A percentile compares a stretch with the other conserved stretches of the same genome.
These are phyloP conservation scores for Apoda limacodes DNA, from an alignment of 2,888 invertebrate species.

Conservation along the genomic window DNA sequence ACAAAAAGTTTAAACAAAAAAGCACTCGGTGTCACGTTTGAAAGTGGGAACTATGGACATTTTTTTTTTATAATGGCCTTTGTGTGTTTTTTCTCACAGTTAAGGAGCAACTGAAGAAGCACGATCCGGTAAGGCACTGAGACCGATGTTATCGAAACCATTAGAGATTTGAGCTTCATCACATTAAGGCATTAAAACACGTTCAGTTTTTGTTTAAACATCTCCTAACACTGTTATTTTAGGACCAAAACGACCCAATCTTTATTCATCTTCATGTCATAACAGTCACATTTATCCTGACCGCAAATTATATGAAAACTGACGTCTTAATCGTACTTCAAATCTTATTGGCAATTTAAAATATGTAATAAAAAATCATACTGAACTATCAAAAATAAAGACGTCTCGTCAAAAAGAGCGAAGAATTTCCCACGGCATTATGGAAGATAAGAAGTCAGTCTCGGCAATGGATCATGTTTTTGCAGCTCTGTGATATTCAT, in stretches of 20 bases:
- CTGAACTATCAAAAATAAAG: slow-evolving; percentile 30
- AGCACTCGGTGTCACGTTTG: slow-evolving; percentile 58
- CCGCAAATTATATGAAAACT: neutral
- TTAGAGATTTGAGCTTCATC: slow-evolving; percentile 50
- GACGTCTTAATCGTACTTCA: slow-evolving; percentile 6
- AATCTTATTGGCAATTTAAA: slow-evolving; percentile 20
- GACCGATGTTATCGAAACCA: slow-evolving; percentile 58
- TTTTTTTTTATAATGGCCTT: slow-evolving; percentile 52
- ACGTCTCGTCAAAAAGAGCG: slow-evolving; percentile 27
- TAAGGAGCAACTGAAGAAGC: slow-evolving; percentile 57
- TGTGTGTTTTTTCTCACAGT: slow-evolving; percentile 66
- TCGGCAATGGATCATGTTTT: slow-evolving; percentile 40
- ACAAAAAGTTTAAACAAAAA: slow-evolving; percentile 49
- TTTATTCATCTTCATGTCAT: slow-evolving; percentile 25
- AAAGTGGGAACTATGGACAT: slow-evolving; percentile 50
- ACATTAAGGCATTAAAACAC: slow-evolving; percentile 58
- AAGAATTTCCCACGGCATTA: slow-evolving; percentile 46
- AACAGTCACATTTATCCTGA: slow-evolving; percentile 15
- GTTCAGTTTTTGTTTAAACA: slow-evolving; percentile 43
- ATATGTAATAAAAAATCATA: neutral
- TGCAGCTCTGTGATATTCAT: slow-evolving; percentile 60
- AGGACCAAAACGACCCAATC: slow-evolving; percentile 35
- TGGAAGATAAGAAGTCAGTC: slow-evolving; percentile 40
- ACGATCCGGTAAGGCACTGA: slow-evolving; percentile 61
- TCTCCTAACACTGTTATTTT: slow-evolving; percentile 44